Evolutionary conservation across 2,113 vertebrate species (phyloP), one percentile per base, ranked within the genome.

Genomic region (Perognathus longimembris): DNA sequence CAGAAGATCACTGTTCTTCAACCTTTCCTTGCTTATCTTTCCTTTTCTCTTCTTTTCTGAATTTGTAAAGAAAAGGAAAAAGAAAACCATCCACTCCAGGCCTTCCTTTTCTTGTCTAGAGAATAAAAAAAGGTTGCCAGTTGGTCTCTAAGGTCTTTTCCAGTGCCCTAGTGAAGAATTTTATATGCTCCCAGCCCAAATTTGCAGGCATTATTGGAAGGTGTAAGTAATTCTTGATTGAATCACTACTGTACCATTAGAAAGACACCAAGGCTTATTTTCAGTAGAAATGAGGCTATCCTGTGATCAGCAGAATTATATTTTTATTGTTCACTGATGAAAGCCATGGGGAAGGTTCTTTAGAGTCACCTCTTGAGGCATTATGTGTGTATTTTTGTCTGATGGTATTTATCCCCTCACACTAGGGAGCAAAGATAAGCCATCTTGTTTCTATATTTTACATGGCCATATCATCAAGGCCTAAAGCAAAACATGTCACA

Each of bases 1-100:
- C 20, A 67, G 81, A 70, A 67, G 81, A 70, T 54, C 61, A 8
- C 3, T 21, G 32, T 28, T 85, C 11, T n/a, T 67, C 21, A 1
- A 3, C 45, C 45, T 45, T 45, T 45, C 12, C 10, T 45, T 45
- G 45, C 45, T 45, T 45, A 11, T 45, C 45, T 45, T 45, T 45
- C 9, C 45, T 12, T 45, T 45, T 45, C 45, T 45, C 45, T 45
- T 45, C 45, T 45, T 45, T 45, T 45, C 45, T 89, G 50, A 84
- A 42, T 85, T 75, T 81, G 22, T 64, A 76, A 63, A 74, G 42
- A 50, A 93, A n/a, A n/a, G n/a, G n/a, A n/a, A n/a, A n/a, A n/a
- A n/a, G 89, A 30, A 57, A 83, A 30, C 54, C 74, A 71, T 9
- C 5, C 8, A 61, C 1, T 64, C 21, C 66, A 26, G 28, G 6